These are phyloP conservation scores for Poeciliopsis infans DNA, from an alignment of 2,797 vertebrate genomes.

Conservation along the genomic window DNA sequence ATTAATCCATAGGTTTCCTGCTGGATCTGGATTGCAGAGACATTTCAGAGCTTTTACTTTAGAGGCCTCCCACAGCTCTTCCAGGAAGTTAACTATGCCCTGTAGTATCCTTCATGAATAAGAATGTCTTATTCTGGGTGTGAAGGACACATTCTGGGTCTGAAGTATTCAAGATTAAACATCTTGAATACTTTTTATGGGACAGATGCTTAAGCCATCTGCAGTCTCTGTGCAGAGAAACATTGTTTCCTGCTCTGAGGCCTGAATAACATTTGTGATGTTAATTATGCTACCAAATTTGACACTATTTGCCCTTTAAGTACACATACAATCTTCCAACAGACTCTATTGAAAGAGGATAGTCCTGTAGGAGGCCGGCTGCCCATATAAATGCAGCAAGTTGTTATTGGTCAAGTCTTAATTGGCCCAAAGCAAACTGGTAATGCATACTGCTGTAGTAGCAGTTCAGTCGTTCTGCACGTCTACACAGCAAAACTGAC, in stretches of 20 bases:
- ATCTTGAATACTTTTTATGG: not conserved
- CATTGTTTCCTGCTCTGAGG: not conserved
- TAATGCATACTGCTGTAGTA: not conserved
- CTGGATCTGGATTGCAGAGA: not conserved
- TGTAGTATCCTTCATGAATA: not conserved
- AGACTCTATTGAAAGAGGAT: not conserved
- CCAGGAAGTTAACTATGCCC: not conserved
- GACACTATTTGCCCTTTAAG: not conserved
- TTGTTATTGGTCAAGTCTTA: not conserved
- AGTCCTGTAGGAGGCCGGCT: not conserved
- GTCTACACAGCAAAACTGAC: not conserved
- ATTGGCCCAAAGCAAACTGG: not conserved
- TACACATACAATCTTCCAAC: not conserved
- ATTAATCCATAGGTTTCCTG: not conserved
- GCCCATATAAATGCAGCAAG: not conserved
- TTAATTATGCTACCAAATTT: no score
- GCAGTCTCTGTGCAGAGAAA: not conserved
- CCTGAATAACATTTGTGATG: not conserved
- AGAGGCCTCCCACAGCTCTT: not conserved
- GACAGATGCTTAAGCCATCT: not conserved
- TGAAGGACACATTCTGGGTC: no score
- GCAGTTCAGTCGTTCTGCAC: not conserved
- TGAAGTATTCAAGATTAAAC: not conserved
- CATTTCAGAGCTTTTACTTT: not conserved
- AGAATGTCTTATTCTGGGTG: not conserved